Evolutionary conservation across 2,113 vertebrate species (phyloP), one percentile per base, ranked within the genome.

Genomic region (Lynx canadensis): DNA sequence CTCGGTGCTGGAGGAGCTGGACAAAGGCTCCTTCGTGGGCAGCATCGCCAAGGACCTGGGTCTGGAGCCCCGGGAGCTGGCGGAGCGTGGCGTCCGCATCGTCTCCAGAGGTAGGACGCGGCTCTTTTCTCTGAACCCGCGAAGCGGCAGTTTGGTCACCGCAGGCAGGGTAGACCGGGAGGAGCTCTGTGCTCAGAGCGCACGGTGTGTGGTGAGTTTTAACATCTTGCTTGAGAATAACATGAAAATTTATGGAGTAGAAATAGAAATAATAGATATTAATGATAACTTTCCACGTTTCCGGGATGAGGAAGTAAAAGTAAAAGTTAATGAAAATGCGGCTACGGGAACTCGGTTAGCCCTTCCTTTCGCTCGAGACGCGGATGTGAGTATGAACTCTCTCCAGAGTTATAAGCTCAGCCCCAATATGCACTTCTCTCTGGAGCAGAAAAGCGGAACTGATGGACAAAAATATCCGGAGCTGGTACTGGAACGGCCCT

Each of bases 261-360:
- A 99, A 94, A 98, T 99, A 96, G 99, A 99, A 86, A 98, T 99
- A 76, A 91, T 98, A 57, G 99, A 99, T 96, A 99, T 99, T 84
- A 99, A 99, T 97, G 99, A 99, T 97, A 99, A 99, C 48, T 98
- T 98, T 1, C 99, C 99, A 45, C 98, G 97, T 86, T 99, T 99
- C 95, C 98, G 99, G 11, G 98, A 98, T 73, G 98, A 97, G 69
- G 99, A 99, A 94, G 98, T 99, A 92, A 98, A 98, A 65, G 96
- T 99, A 21, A 99, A 99, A 97, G 94, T 99, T 65, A 98, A 98
- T 66, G 99, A 99, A 97, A 98, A 99, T 29, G 98, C 99, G 0
- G 97, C 98, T 69, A 69, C 96, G 2, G 99, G 99, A 33, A 98
- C 98, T 18, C 98, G 98, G 36, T 98, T 99, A 97, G 98, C 98